Conservation (phyloP, 2,888 invertebrate species). For the Drosophila hamatofila region DNA sequence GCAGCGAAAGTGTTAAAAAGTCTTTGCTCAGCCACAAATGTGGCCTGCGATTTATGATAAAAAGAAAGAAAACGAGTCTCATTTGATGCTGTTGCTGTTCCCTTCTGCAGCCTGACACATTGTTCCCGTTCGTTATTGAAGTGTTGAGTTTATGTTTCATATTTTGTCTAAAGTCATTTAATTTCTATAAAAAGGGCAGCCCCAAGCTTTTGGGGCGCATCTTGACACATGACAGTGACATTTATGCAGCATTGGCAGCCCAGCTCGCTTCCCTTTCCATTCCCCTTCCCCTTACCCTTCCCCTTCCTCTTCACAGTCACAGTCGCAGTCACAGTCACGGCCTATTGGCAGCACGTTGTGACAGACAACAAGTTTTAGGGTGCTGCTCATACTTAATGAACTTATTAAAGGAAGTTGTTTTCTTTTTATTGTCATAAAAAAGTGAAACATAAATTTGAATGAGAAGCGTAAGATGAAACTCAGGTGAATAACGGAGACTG, state of each 20-base stretch:
- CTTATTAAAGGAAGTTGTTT: slow-evolving; percentile 59
- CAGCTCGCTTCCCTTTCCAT: slow-evolving; percentile 9
- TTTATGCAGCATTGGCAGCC: slow-evolving; percentile 53
- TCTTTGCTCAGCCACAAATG: slow-evolving; percentile 58
- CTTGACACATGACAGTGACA: slow-evolving; percentile 61
- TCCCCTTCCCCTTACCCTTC: slow-evolving; percentile 19
- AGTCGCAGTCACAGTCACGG: slow-evolving; percentile 39
- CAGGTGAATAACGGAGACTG: slow-evolving; percentile 40
- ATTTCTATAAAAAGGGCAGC: slow-evolving; percentile 60
- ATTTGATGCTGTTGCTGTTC: slow-evolving; percentile 16
- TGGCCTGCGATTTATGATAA: slow-evolving; percentile 64
- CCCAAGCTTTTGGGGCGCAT: slow-evolving; percentile 24
- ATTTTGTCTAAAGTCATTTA: slow-evolving; percentile 65
- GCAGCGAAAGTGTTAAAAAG: slow-evolving; percentile 76
- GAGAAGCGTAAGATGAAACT: slow-evolving; percentile 5
- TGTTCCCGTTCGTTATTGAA: slow-evolving; percentile 62
- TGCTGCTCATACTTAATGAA: slow-evolving; percentile 42
- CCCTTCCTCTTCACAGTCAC: slow-evolving; percentile 26
- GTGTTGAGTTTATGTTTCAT: slow-evolving; percentile 68
- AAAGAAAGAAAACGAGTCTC: neutral
- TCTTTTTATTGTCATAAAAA: slow-evolving; percentile 38
- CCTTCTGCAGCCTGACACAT: slow-evolving; percentile 47
- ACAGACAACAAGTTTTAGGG: slow-evolving; percentile 31
- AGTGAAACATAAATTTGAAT: slow-evolving; percentile 30
- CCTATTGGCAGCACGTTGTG: slow-evolving; percentile 37